Base-by-base conservation (phyloP, 2,888 invertebrate genomes). In the Elgonia sp. region DNA sequence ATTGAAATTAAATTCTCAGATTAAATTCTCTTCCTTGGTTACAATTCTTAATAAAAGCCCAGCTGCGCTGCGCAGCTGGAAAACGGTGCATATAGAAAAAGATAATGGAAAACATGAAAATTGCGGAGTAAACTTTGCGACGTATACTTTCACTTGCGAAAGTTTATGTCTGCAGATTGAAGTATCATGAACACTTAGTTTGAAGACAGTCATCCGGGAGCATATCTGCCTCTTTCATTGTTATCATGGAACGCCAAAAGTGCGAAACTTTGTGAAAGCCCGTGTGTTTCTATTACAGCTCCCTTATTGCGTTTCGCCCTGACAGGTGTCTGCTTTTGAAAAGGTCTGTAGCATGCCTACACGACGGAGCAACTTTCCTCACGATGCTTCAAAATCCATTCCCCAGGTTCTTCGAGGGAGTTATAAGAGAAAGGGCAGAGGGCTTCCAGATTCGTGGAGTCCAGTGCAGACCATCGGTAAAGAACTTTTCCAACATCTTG, bases 321-420 rank as follows among this genome's bases (percentile, higher is more conserved):
- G 85, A 80, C 85, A 85, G 85, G 84, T 85, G 79, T 85, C 84
- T 85, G 79, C 80, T 80, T 85, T 85, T 85, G 85, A 85, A 80
- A 80, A 77, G 85, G 69, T 85, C 85, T 85, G 80, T 73, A 67
- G 55, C 81, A 39, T 50, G 72, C 55, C 77, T 72, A 77, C 84
- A 77, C 72, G 72, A 63, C 62, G 80, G 81, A 57, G 62, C 75
- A 86, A 80, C 86, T 80, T 86, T 86, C 80, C 81, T 62, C 63
- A 65, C 75, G 46, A 57, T 76, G 80, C 67, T 72, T 73, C 63
- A 75, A 86, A 80, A 80, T 86, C 75, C 80, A 81, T 80, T 80
- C 73, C 70, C 65, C n/a, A 65, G 76, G 79, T 73, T 29, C 67
- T 55, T 46, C 20, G 69, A 40, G 46, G 39, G 53, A 53, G n/a